phyloP scores from a whole-genome alignment of 2,113 vertebrate species.

The Perca schrenkii region DNA sequence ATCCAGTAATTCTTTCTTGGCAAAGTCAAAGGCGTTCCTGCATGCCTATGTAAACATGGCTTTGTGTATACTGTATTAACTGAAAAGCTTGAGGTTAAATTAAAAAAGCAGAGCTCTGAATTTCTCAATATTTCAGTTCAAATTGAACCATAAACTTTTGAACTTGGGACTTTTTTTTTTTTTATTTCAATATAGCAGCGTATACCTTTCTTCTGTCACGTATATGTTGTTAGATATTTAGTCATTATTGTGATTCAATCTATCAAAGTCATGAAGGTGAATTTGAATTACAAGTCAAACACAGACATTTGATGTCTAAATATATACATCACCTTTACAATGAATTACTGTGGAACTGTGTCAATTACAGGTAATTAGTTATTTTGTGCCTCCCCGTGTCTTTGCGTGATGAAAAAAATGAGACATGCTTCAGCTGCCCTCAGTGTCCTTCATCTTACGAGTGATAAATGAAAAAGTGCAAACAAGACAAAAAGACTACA shows the following conservation, averaged over 20 bases:
- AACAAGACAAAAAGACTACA: background rate
- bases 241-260: background rate
- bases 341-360: background rate
- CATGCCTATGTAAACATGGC: constrained; percentile 61
- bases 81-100: constrained; percentile 40
- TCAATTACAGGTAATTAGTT: background rate
- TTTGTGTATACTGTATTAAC: constrained; percentile 48
- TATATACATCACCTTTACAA: background rate
- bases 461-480: background rate
- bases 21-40: constrained; percentile 42
- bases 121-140: constrained; percentile 29
- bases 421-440: background rate
- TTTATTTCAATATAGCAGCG: background rate
- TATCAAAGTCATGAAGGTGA: background rate
- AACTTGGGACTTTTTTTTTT: constrained; percentile 16
- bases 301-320: background rate
- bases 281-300: background rate
- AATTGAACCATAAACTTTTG: constrained; percentile 53
- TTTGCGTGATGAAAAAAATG: constrained; percentile 12
- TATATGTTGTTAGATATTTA: background rate
- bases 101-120: constrained; percentile 7
- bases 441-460: background rate
- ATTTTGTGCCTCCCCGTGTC: background rate
- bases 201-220: background rate
- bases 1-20: constrained; percentile 55